Evolutionary conservation across 2,888 invertebrate genomes (phyloP).

Genomic region (Heliconius ismenius): DNA sequence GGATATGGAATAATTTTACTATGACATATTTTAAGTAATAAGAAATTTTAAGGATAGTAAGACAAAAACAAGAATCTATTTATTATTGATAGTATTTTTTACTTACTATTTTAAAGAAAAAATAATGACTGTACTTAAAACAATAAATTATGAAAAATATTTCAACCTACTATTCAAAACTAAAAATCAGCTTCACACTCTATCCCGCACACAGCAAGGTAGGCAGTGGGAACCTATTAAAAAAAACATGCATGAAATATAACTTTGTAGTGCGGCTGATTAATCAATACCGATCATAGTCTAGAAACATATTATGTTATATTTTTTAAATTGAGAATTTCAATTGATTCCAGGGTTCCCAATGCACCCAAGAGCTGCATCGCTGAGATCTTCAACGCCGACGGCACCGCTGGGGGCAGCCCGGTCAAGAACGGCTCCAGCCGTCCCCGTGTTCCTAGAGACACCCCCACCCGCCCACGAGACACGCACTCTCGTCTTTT

Average conservation of each 20-base stretch:
- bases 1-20: neutral
- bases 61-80: neutral
- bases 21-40: too few relatives aligned
- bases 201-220: too few relatives aligned
- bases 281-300: neutral
- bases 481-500: slow-evolving; percentile 84
- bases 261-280: neutral
- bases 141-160: neutral
- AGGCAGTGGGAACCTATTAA: too few relatives aligned
- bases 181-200: too few relatives aligned
- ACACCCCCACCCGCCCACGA: slow-evolving; percentile 82
- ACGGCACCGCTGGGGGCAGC: slow-evolving; percentile 65
- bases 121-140: neutral
- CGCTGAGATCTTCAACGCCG: slow-evolving; percentile 79
- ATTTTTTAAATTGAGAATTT: too few relatives aligned
- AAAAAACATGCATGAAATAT: neutral
- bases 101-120: neutral
- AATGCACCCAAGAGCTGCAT: slow-evolving; percentile 84
- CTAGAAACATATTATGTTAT: too few relatives aligned
- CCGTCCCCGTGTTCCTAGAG: slow-evolving; percentile 75
- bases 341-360: slow-evolving; percentile 79
- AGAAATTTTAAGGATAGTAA: neutral
- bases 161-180: neutral
- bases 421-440: slow-evolving; percentile 68
- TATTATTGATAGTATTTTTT: too few relatives aligned